These are phyloP conservation scores for Drosophila triauraria DNA, from an alignment of 1,140 invertebrate species.

Conservation along the genomic window DNA sequence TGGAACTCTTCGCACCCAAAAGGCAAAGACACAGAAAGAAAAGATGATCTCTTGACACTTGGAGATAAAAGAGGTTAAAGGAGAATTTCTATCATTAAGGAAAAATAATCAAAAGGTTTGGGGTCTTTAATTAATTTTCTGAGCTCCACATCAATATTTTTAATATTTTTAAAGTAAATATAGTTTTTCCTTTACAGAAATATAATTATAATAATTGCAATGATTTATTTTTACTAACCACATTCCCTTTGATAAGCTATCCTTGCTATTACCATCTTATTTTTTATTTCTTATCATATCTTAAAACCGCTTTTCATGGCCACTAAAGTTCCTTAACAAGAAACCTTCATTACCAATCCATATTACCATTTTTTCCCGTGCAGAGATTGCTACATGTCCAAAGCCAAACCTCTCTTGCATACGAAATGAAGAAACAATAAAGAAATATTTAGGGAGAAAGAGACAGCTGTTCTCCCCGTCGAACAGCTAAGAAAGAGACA, in stretches of 20 bases:
- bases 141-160: no score
- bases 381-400: conserved; percentile 33
- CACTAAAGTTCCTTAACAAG: conserved; percentile 1
- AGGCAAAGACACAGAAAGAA: neutral
- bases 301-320: neutral
- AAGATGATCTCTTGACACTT: neutral
- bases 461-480: neutral
- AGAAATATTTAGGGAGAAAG: conserved; percentile 11
- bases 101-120: neutral
- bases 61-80: neutral
- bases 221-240: no score
- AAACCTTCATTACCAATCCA: neutral
- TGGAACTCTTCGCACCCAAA: neutral
- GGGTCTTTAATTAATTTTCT: neutral
- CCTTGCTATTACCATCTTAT: neutral
- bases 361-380: conserved; percentile 19
- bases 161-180: neutral
- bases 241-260: neutral
- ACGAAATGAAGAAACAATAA: conserved; percentile 27
- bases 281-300: neutral
- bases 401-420: conserved; percentile 23
- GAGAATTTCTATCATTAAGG: neutral
- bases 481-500: neutral
- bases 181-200: neutral
- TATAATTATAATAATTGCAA: neutral